A percentile compares a stretch with the other conserved stretches of the same genome.
Conservation (phyloP, 2,888 invertebrate species). For the Idaea dimidiata region DNA sequence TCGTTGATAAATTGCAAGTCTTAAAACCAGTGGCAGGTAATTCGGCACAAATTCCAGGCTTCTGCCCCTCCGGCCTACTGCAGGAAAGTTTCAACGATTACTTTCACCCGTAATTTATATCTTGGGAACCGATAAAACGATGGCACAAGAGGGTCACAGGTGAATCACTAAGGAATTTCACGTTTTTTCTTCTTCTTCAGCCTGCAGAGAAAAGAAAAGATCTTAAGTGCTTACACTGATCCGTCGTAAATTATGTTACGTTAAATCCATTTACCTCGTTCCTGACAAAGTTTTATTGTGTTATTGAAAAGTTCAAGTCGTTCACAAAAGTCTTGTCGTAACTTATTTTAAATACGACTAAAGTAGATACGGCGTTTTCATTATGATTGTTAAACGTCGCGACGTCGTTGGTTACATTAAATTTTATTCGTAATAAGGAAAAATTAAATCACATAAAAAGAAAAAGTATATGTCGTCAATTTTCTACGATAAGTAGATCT, state of each 20-base stretch:
- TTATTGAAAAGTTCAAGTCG: constrained; percentile 23
- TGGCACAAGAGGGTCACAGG: constrained; percentile 64
- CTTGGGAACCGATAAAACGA: constrained; percentile 65
- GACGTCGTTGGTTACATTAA: constrained; percentile 21
- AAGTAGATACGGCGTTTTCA: constrained; percentile 19
- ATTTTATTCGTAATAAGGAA: constrained; percentile 23
- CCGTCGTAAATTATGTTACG: constrained; percentile 38
- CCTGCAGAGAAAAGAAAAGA: constrained; percentile 34
- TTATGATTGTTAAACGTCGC: constrained; percentile 21
- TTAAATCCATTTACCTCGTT: constrained; percentile 33
- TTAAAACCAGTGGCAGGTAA: constrained; percentile 84
- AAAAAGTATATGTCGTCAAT: constrained; percentile 23
- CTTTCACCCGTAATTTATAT: constrained; percentile 76
- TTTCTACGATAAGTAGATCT: constrained; percentile 21
- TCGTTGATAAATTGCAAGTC: constrained; percentile 83
- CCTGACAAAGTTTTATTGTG: constrained; percentile 23
- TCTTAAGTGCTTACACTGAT: constrained; percentile 39
- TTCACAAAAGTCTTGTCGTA: constrained; percentile 17
- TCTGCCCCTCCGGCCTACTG: constrained; percentile 58
- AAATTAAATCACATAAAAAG: constrained; percentile 27
- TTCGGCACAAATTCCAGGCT: constrained; percentile 73
- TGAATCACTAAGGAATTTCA: constrained; percentile 55
- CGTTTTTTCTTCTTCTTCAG: constrained; percentile 46
- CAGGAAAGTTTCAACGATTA: constrained; percentile 76
- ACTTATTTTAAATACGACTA: constrained; percentile 18